These are phyloP conservation scores for Leucopternis melanops DNA, from an alignment of 2,113 vertebrate species.

Conservation along the genomic window DNA sequence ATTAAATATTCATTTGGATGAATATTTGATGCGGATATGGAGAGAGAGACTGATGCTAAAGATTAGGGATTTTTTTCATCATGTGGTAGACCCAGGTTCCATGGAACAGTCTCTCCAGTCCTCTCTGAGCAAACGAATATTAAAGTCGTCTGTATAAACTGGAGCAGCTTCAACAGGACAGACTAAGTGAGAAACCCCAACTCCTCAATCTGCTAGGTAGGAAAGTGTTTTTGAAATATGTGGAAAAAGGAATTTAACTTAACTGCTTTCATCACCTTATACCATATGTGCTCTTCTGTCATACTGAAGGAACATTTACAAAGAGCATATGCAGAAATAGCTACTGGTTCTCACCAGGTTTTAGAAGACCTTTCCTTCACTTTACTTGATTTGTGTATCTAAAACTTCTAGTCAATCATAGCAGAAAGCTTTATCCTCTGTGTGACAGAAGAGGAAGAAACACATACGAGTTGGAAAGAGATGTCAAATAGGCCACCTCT, in stretches of 20 bases:
- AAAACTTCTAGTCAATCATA: not conserved
- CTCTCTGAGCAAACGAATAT: not conserved
- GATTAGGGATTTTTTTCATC: not conserved
- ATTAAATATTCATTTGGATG: not conserved
- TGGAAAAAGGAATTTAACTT: not conserved
- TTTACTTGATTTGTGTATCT: not conserved
- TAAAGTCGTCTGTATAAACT: not conserved
- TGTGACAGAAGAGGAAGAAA: not conserved
- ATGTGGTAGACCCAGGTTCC: not conserved
- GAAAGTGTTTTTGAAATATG: not conserved
- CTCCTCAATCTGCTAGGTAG: not conserved
- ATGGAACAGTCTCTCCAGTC: not conserved
- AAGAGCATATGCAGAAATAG: not conserved
- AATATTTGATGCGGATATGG: not conserved
- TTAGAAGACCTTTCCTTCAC: not conserved
- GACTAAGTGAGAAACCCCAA: not conserved
- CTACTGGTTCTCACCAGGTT: not conserved
- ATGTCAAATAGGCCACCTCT: not conserved
- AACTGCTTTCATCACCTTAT: not conserved
- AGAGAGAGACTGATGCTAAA: not conserved
- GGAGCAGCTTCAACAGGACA: not conserved
- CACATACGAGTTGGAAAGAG: not conserved
- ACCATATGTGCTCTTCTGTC: not conserved
- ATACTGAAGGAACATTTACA: fast-evolving
- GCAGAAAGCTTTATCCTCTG: not conserved